Conservation (phyloP, 2,888 invertebrate species). For the Calameuta filiformis region DNA sequence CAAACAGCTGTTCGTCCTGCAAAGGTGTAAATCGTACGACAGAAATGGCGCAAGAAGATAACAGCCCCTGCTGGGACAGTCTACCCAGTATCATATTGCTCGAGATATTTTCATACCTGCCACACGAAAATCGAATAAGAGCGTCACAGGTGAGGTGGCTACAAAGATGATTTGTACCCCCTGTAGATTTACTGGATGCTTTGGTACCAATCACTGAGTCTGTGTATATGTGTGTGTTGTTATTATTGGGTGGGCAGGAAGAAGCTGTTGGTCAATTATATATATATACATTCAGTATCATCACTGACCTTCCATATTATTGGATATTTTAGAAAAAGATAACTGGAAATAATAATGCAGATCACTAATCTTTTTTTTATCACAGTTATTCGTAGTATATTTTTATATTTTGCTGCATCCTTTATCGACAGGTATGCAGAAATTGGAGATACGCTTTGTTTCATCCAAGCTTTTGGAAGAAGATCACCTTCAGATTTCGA, state of each 20-base stretch:
- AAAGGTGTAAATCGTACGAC: conserved; percentile 37
- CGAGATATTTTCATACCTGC: conserved; percentile 64
- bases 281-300: neutral
- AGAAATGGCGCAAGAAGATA: conserved; percentile 56
- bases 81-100: conserved; percentile 66
- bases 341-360: neutral
- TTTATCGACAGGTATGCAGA: conserved; percentile 62
- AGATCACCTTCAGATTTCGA: conserved; percentile 60
- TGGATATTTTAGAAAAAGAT: neutral
- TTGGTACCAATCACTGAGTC: neutral
- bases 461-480: conserved; percentile 66
- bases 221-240: neutral
- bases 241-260: neutral
- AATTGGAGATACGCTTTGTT: conserved; percentile 70
- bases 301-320: neutral
- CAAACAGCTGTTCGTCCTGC: conserved; percentile 55
- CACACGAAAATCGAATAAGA: conserved; percentile 54
- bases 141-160: conserved; percentile 56
- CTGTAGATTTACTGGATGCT: neutral
- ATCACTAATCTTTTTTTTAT: neutral
- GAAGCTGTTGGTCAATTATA: neutral
- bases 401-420: neutral
- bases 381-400: neutral
- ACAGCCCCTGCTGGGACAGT: conserved; percentile 61
- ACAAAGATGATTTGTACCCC: neutral